Evolutionary conservation across 1,140 invertebrate species (phyloP), one percentile per base, ranked within the genome.

Genomic region (Drosophila elegans): DNA sequence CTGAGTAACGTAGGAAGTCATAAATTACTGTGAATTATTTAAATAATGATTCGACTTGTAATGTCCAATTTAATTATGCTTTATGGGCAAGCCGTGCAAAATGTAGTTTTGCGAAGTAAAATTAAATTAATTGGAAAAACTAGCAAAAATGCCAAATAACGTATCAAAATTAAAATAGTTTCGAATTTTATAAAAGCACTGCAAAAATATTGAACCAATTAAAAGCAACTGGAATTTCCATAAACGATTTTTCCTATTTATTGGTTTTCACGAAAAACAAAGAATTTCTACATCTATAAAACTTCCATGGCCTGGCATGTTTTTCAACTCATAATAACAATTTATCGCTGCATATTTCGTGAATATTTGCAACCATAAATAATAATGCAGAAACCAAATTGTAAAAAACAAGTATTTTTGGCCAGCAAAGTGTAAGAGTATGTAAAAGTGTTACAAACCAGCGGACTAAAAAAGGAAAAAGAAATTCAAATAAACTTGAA

Each of bases 281-380:
- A 56, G 36, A 68, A 48, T 52, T 42, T 21, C 38, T n/a, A 13
- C 29, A 55, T 32, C 45, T 27, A 71, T 41, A 34, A 63, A 76
- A 54, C 41, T 34, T 27, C 34, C 27, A 67, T 39, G 7, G 59
- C n/a, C 13, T 74, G 76, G 44, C 51, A 45, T 45, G 44, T 66
- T 80, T 76, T 77, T 72, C 66, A 84, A 84, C 85, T 66, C 80
- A 81, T 80, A 55, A 56, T 38, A 74, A 64, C 60, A 81, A 67
- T 85, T 71, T 78, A 72, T 74, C 32, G 48, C 32, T 39, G 56
- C 36, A 67, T 67, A 67, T 86, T 78, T 59, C 49, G 36, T n/a
- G 39, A 66, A 66, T 49, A 80, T 72, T 45, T 61, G 46, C 66
- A 61, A 29, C 57, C 56, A 76, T 77, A 59, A 55, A 66, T 82